Evolutionary conservation across 2,797 vertebrate species (phyloP), one percentile per base, ranked within the genome.

Genomic region (Tragopan temminckii): DNA sequence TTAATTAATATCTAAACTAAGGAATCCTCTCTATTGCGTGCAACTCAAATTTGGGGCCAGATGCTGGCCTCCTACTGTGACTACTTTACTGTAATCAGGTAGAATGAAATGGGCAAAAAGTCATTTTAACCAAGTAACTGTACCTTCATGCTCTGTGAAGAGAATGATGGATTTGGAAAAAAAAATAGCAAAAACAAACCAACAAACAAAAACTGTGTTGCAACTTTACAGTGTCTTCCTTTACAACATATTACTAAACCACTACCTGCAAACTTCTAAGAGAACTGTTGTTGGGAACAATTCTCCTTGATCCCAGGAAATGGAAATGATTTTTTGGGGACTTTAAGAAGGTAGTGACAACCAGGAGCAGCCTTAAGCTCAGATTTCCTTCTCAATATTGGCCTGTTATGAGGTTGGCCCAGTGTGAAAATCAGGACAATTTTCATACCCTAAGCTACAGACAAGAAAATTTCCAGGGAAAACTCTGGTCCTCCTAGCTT

Each of bases 121-220:
- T 66, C 55, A 66, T 25, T 71, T 90, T 72, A 87, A 76, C 18
- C 27, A 66, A 68, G 15, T 25, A 78, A 24, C 21, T n/a, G 24
- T 25, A 77, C 8, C 43, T 59, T 89, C 7, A 4, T 9, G 9
- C 15, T 80, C 38, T 59, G 5, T 45, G 68, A 9, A 31, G n/a
- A 77, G 38, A 93, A 94, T 7, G 4, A 10, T 63, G 40, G 20
- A 53, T 80, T 71, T 79, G 11, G 38, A 63, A 88, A 17, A 61
- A n/a, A 66, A 53, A 57, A 33, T 7, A 81, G 92, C 4, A 84
- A 64, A 84, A 62, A 42, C 25, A 12, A 58, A 42, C 31, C 11
- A 55, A n/a, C 18, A 48, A 10, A 1, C 31, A 55, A 55, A n/a
- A 53, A 31, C 14, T 18, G 48, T 11, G 5, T 0, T 5, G 33